phyloP scores from a whole-genome alignment of 2,113 vertebrate species.

The Daubentonia madagascariensis region DNA sequence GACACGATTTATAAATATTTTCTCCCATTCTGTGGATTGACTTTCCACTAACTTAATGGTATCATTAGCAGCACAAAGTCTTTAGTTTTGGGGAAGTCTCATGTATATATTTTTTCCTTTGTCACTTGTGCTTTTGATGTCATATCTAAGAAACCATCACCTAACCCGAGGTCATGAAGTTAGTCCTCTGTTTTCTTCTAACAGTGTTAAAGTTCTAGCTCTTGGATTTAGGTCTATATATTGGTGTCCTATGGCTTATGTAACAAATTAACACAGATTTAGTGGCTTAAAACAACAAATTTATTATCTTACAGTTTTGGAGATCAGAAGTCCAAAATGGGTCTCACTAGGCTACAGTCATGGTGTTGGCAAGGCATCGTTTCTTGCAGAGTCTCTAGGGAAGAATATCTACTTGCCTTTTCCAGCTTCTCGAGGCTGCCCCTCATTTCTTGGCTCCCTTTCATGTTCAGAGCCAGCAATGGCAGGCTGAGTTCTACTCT shows the following conservation, averaged over 20 bases:
- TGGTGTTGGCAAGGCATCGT: neutral
- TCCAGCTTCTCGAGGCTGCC: neutral
- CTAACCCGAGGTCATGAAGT: neutral
- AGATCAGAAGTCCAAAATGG: neutral
- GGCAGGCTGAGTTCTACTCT: neutral
- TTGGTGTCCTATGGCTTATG: neutral
- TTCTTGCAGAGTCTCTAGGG: too few species aligned
- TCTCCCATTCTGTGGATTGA: neutral
- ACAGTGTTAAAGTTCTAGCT: neutral
- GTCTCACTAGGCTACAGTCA: neutral
- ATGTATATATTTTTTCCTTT: neutral
- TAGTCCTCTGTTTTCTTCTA: neutral
- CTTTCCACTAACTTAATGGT: neutral
- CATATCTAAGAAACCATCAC: neutral
- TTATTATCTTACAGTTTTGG: neutral
- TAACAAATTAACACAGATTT: neutral
- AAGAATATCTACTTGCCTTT: neutral
- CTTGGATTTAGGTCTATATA: neutral
- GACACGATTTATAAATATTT: neutral
- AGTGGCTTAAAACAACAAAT: neutral
- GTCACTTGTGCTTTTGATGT: neutral
- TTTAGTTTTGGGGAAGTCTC: neutral
- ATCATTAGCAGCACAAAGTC: neutral
- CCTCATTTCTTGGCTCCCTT: neutral
- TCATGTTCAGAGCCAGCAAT: neutral